Evolutionary conservation across 1,140 invertebrate species (phyloP), one percentile per base, ranked within the genome.

Genomic region (Apis florea): DNA sequence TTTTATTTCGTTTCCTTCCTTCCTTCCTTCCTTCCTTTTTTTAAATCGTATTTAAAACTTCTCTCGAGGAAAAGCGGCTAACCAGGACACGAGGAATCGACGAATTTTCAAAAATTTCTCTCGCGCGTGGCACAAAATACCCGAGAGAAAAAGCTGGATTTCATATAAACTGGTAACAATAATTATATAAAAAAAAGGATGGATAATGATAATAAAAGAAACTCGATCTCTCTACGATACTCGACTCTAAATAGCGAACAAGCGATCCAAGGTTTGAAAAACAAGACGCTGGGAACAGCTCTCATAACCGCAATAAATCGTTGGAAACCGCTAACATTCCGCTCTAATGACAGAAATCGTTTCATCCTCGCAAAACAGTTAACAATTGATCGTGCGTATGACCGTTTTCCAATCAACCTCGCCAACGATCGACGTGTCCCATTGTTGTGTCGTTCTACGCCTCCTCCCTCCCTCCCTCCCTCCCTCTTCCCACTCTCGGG

Each of bases 361-460:
- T 75, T 64, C 40, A 64, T 64, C 59, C 6, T 1, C 24, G n/a
- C 59, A 75, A 75, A 75, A 75, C 73, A 64, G 24, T 8, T 11
- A 53, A 63, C 47, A 61, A 26, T 56, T 31, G 56, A 31, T 31
- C 26, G 68, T 69, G n/a, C 31, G 54, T 13, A 19, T 11, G 49
- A 61, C 0, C 31, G 73, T 59, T 78, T 78, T 79, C 51, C 77
- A 59, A 72, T 79, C 69, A 59, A 13, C 31, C 4, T 53, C 24
- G 51, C 0, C n/a, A n/a, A n/a, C 31, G 49, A 72, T 54, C 31
- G 69, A 73, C 31, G 58, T 72, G n/a, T 79, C 67, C 31, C 6
- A 73, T 53, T 72, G 59, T 79, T 74, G 72, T 61, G 83, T 82
- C 59, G 78, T n/a, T n/a, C 17, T 67, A 66, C 53, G 24, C 59